A percentile compares a stretch with the other conserved stretches of the same genome.
phyloP scores from a whole-genome alignment of 2,797 vertebrate genomes.

The Intellagama lesueurii region DNA sequence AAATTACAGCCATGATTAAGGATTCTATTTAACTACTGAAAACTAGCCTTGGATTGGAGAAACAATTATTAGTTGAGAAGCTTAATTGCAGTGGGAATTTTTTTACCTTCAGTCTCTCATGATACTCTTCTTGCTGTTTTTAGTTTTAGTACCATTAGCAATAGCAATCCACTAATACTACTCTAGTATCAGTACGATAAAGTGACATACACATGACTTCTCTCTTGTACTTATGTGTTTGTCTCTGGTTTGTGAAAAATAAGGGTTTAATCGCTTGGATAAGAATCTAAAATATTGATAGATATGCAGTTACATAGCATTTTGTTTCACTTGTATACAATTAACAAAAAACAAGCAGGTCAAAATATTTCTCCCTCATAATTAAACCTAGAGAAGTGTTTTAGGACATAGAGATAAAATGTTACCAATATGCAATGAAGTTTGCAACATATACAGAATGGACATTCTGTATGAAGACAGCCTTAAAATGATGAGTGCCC shows the following conservation, averaged over 20 bases:
- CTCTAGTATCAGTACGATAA: background rate
- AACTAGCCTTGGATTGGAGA: conserved; percentile 36
- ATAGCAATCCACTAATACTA: conserved; percentile 15
- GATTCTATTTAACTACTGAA: conserved; percentile 52
- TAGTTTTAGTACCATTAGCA: conserved; percentile 16
- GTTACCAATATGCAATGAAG: background rate
- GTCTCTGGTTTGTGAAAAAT: conserved; percentile 33
- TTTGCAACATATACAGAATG: background rate
- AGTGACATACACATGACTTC: background rate
- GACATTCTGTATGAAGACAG: conserved; percentile 2
- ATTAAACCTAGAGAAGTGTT: background rate
- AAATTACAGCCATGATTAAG: conserved; percentile 41
- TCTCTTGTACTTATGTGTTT: conserved; percentile 2
- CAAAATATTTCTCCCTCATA: background rate
- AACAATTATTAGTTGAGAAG: conserved; percentile 31
- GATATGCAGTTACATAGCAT: background rate
- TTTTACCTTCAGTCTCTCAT: background rate
- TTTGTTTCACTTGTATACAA: conserved; percentile 26
- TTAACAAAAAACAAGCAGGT: background rate
- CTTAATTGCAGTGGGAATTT: conserved; percentile 47
- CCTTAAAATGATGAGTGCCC: too few relatives aligned
- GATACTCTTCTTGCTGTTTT: background rate
- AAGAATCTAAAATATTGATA: conserved; percentile 13
- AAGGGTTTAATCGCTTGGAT: conserved; percentile 19
- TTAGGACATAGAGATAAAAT: conserved; percentile 31